These are phyloP conservation scores for Eupithecia pulchellata DNA, from an alignment of 2,888 invertebrate species.

Conservation along the genomic window DNA sequence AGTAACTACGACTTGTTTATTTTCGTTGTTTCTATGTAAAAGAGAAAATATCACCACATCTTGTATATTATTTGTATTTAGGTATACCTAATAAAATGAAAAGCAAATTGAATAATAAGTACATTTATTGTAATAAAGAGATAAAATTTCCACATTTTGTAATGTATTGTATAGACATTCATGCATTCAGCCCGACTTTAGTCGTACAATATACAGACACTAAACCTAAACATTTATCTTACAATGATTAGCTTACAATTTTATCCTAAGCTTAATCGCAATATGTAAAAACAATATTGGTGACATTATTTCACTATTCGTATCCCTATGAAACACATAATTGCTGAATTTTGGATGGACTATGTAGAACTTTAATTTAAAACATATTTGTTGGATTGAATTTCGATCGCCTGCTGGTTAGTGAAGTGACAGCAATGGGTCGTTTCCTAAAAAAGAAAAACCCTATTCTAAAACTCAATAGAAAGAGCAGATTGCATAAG, in stretches of 20 bases:
- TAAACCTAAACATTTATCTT: conserved; percentile 62
- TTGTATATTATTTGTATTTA: not conserved
- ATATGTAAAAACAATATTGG: not conserved
- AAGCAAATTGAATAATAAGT: conserved; percentile 71
- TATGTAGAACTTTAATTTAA: not conserved
- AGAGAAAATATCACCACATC: not conserved
- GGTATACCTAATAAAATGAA: conserved; percentile 31
- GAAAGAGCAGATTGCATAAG: too few relatives aligned
- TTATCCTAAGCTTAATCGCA: not conserved
- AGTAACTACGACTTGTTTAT: not conserved
- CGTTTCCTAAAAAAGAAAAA: too few relatives aligned
- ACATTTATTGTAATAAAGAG: conserved; percentile 83
- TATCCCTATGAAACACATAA: not conserved
- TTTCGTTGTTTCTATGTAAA: too few relatives aligned
- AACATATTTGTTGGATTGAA: not conserved
- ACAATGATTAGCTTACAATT: conserved; percentile 50
- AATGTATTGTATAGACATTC: conserved; percentile 72
- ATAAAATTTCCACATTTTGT: conserved; percentile 79
- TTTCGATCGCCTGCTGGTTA: not conserved
- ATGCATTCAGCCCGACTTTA: conserved; percentile 65
- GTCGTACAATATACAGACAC: conserved; percentile 68
- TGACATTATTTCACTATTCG: not conserved
- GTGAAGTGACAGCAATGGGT: not conserved
- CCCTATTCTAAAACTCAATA: too few relatives aligned
- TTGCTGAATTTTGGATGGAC: not conserved